Evolutionary conservation across 2,797 vertebrate species (phyloP), one percentile per base, ranked within the genome.

Genomic region (Enoplosus armatus): DNA sequence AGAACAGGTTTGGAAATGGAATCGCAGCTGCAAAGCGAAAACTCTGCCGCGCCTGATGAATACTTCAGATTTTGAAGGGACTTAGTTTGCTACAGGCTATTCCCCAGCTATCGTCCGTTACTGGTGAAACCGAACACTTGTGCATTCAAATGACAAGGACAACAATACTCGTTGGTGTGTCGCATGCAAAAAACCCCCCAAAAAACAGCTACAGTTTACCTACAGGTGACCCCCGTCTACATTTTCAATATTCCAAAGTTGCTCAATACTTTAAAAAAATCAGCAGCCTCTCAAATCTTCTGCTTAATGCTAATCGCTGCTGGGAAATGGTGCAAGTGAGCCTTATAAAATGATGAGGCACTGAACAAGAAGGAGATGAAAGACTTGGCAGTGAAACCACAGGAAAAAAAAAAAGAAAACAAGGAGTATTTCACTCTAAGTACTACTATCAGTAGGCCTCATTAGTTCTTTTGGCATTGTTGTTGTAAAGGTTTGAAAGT

Each of bases 361-460:
- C 43, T 16, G 62, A 69, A 45, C 33, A 27, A 77, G 12, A 61
- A 27, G 35, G 41, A 55, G 61, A 72, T 74, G 61, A 71, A 55
- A 72, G 71, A 63, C n/a, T 51, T 72, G 75, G 63, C 53, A 55
- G 33, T 18, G 22, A 61, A 62, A 66, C 7, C 43, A 45, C 15
- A 59, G 8, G 41, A 1, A 8, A 33, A 59, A 60, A 24, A 50
- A 8, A 33, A 59, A 60, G 20, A 50, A 63, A 43, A 64, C 1
- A 43, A 48, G 1, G 14, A 50, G 41, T 12, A 33, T 22, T 45
- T 26, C 11, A 16, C 8, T 47, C 22, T 22, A 9, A 50, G 24
- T 5, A 27, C 10, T 35, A 11, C 72, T 47, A 53, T 61, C 68
- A 71, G 54, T 29, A 29, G 47, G 18, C 33, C 69, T 82, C 39